A percentile compares a stretch with the other conserved stretches of the same genome.
Evolutionary conservation across 2,113 vertebrate species (phyloP).

Genomic region (Polyodon spathula): DNA sequence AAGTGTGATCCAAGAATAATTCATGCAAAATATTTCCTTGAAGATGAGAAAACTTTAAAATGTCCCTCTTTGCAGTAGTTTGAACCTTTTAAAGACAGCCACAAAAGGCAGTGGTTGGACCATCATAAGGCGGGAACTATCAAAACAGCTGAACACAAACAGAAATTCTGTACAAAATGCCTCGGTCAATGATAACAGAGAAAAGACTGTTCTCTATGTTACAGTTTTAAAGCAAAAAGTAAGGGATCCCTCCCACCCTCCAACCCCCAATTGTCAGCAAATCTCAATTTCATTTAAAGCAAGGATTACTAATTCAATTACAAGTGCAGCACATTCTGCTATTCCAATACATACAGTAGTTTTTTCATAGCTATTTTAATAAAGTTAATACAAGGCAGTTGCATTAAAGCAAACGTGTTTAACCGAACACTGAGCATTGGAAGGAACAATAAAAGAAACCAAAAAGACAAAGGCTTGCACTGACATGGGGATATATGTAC

Average conservation of each 20-base stretch:
- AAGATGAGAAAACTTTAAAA: slow-evolving; percentile 68
- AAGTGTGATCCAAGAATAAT: slow-evolving; percentile 74
- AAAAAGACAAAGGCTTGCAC: slow-evolving; percentile 70
- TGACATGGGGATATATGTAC: slow-evolving; percentile 82
- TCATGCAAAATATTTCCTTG: slow-evolving; percentile 84
- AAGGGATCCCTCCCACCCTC: slow-evolving; percentile 49
- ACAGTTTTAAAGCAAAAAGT: slow-evolving; percentile 79
- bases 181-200: slow-evolving; percentile 73
- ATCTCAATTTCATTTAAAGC: slow-evolving; percentile 75
- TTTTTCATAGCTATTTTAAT: slow-evolving; percentile 73
- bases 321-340: slow-evolving; percentile 86
- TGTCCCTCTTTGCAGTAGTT: slow-evolving; percentile 59
- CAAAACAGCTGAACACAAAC: slow-evolving; percentile 64
- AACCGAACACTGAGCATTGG: slow-evolving; percentile 48
- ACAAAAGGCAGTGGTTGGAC: slow-evolving; percentile 71
- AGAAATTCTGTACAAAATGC: slow-evolving; percentile 81
- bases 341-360: slow-evolving; percentile 92
- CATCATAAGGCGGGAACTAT: slow-evolving; percentile 74
- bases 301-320: slow-evolving; percentile 85
- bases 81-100: slow-evolving; percentile 65
- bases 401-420: slow-evolving; percentile 82
- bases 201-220: slow-evolving; percentile 85
- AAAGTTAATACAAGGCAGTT: slow-evolving; percentile 89
- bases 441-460: slow-evolving; percentile 29
- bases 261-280: slow-evolving; percentile 57